Conservation (phyloP, 2,113 vertebrate genomes). For the Recurvirostra avosetta region DNA sequence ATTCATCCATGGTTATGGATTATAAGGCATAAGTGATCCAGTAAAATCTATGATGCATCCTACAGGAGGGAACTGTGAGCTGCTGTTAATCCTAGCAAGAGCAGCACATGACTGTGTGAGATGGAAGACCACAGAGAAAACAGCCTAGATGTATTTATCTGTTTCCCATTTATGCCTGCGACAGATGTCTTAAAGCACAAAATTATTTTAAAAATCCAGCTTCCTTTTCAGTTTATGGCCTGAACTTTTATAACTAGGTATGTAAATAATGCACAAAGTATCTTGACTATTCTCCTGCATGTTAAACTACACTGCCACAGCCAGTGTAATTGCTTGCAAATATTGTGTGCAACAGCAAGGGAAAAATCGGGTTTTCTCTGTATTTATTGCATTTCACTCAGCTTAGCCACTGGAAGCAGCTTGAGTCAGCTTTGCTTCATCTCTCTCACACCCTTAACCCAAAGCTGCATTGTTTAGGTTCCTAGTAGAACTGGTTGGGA, state of each 20-base stretch:
- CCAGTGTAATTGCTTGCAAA: slow-evolving; percentile 8
- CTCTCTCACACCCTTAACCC: not conserved
- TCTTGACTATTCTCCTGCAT: not conserved
- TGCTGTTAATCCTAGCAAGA: not conserved
- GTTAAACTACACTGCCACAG: not conserved
- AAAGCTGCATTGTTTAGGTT: not conserved
- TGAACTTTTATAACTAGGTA: not conserved
- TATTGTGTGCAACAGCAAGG: not conserved
- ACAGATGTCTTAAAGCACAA: not conserved
- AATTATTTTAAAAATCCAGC: not conserved
- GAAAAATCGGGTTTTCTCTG: not conserved
- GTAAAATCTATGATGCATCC: not conserved
- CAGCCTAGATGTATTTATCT: not conserved
- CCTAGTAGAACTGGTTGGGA: not conserved
- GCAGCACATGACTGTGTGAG: not conserved
- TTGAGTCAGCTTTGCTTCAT: slow-evolving; percentile 15
- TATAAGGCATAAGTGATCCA: not conserved
- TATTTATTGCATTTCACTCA: not conserved
- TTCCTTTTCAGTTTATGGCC: not conserved
- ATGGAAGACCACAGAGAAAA: not conserved
- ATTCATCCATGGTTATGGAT: not conserved
- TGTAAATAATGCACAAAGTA: not conserved
- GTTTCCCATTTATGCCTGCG: not conserved
- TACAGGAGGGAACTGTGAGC: not conserved
- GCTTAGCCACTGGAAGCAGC: not conserved